phyloP scores from a whole-genome alignment of 92 coral and sea anemone species.

The Actinostola sp. region DNA sequence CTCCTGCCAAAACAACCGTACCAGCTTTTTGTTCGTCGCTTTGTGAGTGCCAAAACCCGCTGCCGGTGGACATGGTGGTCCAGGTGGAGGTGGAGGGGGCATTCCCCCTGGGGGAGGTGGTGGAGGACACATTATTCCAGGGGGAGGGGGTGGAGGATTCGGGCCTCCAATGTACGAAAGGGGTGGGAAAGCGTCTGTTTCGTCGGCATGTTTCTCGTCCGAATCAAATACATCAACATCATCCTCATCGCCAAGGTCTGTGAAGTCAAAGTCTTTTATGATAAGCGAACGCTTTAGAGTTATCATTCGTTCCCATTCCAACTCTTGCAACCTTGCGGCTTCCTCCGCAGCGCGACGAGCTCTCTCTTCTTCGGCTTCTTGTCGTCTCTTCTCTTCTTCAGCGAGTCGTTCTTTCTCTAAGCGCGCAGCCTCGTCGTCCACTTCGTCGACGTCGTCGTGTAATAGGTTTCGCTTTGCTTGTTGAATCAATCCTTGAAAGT shows the following conservation, averaged over 20 bases:
- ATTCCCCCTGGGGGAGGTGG: constrained; percentile 84
- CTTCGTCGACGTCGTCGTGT: constrained; percentile 40
- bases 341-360: constrained; percentile 87
- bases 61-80: constrained; percentile 59
- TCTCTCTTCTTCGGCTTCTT: constrained; percentile 87
- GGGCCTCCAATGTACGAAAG: constrained; percentile 55
- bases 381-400: constrained; percentile 60
- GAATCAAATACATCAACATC: constrained; percentile 68
- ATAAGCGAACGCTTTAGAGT: constrained; percentile 91
- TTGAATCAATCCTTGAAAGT: constrained; percentile 69
- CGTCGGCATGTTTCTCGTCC: constrained; percentile 47
- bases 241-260: constrained; percentile 91
- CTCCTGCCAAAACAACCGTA: constrained; percentile 97
- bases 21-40: constrained; percentile 83
- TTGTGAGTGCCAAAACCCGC: constrained; percentile 32
- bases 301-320: constrained; percentile 97
- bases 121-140: constrained; percentile 76
- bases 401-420: constrained; percentile 56
- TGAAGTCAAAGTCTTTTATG: constrained; percentile 93
- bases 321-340: constrained; percentile 83
- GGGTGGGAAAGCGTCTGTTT: constrained; percentile 78
- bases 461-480: constrained; percentile 67
- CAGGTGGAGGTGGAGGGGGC: constrained; percentile 89
- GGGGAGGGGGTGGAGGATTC: constrained; percentile 77
- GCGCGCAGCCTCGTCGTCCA: constrained; percentile 61